phyloP scores from a whole-genome alignment of 2,797 vertebrate genomes.

The Pipistrellus nathusii region DNA sequence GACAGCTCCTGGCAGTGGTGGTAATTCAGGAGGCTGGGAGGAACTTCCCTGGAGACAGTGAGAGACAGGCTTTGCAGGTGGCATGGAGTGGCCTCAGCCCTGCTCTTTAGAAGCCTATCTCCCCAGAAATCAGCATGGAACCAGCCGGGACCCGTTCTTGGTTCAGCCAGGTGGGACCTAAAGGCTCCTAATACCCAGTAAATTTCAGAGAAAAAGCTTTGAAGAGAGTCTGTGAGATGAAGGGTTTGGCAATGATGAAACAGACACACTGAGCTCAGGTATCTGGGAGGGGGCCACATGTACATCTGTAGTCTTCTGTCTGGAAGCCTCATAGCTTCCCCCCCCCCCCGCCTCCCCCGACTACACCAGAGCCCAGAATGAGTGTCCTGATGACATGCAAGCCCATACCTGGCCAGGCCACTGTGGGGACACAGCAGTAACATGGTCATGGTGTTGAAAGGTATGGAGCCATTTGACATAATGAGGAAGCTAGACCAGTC shows the following conservation, averaged over 20 bases:
- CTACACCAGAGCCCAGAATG: not conserved
- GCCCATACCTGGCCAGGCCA: not conserved
- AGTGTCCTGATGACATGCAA: not conserved
- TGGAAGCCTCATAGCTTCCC: not conserved
- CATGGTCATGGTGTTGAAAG: not conserved
- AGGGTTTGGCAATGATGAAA: not conserved
- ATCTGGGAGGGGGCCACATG: not conserved
- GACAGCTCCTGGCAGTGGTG: not conserved
- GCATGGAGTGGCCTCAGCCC: not conserved
- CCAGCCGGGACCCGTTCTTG: not conserved
- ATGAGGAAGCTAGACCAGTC: not conserved
- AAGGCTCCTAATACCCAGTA: not conserved
- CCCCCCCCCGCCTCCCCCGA: not conserved
- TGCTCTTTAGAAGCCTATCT: not conserved
- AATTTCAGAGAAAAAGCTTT: constrained; percentile 12
- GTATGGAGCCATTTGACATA: not conserved
- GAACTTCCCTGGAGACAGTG: not conserved
- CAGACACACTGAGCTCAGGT: not conserved
- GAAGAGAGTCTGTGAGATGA: not conserved
- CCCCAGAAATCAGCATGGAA: not conserved
- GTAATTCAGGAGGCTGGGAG: constrained; percentile 36
- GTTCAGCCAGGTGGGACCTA: not conserved
- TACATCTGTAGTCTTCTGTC: not conserved
- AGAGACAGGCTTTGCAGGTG: constrained; percentile 27
- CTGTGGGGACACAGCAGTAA: not conserved